These are phyloP conservation scores for Dasyprocta punctata DNA, from an alignment of 2,113 vertebrate species.

Conservation along the genomic window DNA sequence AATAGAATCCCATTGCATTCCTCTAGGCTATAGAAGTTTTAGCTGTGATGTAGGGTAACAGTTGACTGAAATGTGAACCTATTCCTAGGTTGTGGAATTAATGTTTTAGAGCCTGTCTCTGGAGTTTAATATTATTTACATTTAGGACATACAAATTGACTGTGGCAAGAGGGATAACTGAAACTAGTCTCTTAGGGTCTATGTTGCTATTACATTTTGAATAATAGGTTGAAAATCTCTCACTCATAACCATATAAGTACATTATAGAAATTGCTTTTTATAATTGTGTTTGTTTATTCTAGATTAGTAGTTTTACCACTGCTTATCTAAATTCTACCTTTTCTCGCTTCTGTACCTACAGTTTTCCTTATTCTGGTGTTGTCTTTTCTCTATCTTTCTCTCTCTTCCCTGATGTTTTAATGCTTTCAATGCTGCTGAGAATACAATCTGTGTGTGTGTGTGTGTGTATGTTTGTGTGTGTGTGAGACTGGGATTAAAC, in stretches of 20 bases:
- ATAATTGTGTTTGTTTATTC: neutral
- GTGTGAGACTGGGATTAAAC: neutral
- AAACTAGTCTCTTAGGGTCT: neutral
- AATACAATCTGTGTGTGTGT: neutral
- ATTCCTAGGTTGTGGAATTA: neutral
- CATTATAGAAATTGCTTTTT: neutral
- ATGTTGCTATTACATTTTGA: neutral
- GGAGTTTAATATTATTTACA: neutral
- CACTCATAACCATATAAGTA: neutral
- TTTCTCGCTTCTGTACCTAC: neutral
- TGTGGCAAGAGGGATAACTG: neutral
- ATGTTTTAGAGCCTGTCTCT: neutral
- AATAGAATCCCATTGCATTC: neutral
- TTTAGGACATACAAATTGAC: neutral
- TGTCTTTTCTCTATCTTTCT: neutral
- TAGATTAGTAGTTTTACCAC: neutral
- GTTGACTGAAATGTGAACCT: neutral
- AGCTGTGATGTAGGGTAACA: neutral
- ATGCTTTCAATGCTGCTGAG: neutral
- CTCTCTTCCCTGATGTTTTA: neutral
- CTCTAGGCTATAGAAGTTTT: neutral
- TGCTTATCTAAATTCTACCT: neutral
- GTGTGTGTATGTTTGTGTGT: neutral
- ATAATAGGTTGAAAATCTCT: neutral
- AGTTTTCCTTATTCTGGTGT: neutral